Conservation (phyloP, 2,797 vertebrate species). For the Chelonia mydas region DNA sequence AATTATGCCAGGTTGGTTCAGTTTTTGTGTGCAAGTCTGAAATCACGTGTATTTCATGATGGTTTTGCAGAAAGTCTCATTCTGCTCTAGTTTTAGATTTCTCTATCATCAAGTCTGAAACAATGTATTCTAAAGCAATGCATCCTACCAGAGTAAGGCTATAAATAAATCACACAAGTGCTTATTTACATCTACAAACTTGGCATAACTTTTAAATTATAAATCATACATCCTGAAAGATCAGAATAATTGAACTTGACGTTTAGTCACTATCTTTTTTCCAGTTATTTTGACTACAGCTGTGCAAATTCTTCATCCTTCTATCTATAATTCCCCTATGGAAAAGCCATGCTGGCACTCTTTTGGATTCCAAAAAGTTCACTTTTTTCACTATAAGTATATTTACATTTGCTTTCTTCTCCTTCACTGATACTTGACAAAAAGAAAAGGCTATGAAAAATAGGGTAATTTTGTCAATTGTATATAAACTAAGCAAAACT, state of each 20-base stretch:
- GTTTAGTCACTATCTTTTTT: neutral
- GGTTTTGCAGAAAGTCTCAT: neutral
- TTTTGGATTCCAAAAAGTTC: neutral
- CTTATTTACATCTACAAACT: neutral
- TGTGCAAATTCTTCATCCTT: neutral
- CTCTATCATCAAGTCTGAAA: neutral
- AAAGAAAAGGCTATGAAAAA: conserved; percentile 4
- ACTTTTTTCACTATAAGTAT: neutral
- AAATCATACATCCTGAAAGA: neutral
- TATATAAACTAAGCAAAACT: conserved; percentile 33
- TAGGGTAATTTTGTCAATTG: neutral
- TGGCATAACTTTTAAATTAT: neutral
- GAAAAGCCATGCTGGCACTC: neutral
- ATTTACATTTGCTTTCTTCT: neutral
- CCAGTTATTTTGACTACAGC: neutral
- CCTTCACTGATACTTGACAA: neutral
- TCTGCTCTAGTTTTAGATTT: neutral
- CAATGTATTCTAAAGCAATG: neutral
- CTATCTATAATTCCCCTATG: neutral
- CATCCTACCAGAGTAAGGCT: neutral
- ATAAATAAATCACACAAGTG: neutral
- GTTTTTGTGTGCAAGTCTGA: neutral
- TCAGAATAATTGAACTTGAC: neutral
- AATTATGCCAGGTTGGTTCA: neutral
- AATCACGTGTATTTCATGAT: neutral